phyloP scores from a whole-genome alignment of 2,113 vertebrate genomes.

The Ia io region DNA sequence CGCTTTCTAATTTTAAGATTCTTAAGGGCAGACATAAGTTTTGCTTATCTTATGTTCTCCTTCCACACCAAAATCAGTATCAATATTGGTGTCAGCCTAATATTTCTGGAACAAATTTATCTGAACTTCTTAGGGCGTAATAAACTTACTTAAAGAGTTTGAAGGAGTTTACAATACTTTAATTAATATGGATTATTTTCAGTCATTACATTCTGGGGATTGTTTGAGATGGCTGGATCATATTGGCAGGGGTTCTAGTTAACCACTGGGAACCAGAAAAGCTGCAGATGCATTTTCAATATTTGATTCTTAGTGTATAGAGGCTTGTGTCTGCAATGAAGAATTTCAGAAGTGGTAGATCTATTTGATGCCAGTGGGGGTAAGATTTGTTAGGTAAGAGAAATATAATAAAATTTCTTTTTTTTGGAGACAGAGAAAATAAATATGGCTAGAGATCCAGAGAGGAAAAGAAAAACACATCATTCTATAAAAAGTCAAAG shows the following conservation, averaged over 20 bases:
- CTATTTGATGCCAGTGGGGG: not conserved
- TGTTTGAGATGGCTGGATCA: not conserved
- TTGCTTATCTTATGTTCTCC: not conserved
- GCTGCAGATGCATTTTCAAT: not conserved
- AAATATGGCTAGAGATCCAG: constrained; percentile 21
- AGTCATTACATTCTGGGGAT: not conserved
- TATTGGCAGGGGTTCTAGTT: not conserved
- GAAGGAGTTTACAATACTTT: not conserved
- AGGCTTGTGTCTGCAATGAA: constrained; percentile 39
- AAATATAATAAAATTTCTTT: constrained; percentile 60
- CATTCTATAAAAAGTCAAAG: constrained; percentile 41
- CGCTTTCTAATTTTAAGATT: constrained; percentile 24
- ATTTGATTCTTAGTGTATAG: not conserved
- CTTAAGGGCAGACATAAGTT: not conserved
- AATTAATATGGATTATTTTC: not conserved
- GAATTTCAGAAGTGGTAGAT: constrained; percentile 20
- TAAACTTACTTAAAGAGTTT: not conserved
- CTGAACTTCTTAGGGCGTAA: not conserved
- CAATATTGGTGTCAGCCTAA: not conserved
- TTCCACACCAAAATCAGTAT: not conserved
- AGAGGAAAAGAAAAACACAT: constrained; percentile 46
- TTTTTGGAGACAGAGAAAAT: constrained; percentile 52
- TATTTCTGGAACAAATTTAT: constrained; percentile 42
- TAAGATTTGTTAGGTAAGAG: constrained; percentile 54
- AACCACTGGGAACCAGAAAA: not conserved